phyloP scores from a whole-genome alignment of 2,888 invertebrate genomes.

The Sesamia inferens region DNA sequence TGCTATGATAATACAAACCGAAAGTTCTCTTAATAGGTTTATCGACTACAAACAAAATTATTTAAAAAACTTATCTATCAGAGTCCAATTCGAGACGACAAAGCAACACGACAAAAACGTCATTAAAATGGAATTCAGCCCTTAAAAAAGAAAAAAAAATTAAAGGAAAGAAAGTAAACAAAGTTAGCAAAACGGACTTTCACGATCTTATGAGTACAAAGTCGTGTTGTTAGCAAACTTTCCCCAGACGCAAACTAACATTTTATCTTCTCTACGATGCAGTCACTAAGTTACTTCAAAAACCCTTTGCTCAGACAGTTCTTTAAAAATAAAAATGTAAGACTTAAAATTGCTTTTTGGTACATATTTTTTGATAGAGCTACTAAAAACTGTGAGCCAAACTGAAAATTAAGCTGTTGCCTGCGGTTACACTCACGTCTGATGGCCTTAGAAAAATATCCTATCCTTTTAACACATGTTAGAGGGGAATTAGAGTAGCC shows the following conservation, averaged over 20 bases:
- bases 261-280: slow-evolving; percentile 45
- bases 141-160: not conserved
- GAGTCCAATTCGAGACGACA: not conserved
- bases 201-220: slow-evolving; percentile 51
- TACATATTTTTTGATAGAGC: slow-evolving; percentile 58
- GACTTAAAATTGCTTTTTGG: slow-evolving; percentile 63
- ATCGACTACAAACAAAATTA: too few species aligned
- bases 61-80: not conserved
- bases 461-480: too few species aligned
- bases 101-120: slow-evolving; percentile 2
- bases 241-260: slow-evolving; percentile 32
- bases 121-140: slow-evolving; percentile 15
- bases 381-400: slow-evolving; percentile 52
- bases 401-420: not conserved
- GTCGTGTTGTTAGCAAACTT: slow-evolving; percentile 44
- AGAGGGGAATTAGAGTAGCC: not conserved
- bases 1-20: too few species aligned
- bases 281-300: slow-evolving; percentile 43
- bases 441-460: too few species aligned
- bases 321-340: slow-evolving; percentile 63
- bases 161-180: not conserved
- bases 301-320: slow-evolving; percentile 52
- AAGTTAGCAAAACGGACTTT: slow-evolving; percentile 21
- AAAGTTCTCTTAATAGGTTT: too few species aligned
- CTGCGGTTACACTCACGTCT: not conserved